Evolutionary conservation across 1,140 invertebrate species (phyloP), one percentile per base, ranked within the genome.

Genomic region (Pantala flavescens): DNA sequence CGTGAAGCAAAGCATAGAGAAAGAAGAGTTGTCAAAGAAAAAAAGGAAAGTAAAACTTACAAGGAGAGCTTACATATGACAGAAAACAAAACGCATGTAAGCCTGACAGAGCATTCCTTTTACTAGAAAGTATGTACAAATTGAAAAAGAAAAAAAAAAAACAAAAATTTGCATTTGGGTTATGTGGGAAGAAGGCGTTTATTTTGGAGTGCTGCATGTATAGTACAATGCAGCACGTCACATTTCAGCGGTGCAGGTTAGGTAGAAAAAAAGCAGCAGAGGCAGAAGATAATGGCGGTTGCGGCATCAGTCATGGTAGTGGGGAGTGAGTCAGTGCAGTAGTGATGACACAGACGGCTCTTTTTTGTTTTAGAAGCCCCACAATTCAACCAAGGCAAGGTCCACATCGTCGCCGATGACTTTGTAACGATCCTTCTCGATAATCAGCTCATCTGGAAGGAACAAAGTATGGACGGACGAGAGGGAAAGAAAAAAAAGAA

Each of bases 371-470:
- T 90, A 93, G 80, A 90, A 90, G 82, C 89, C 90, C 86, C 97
- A 97, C 84, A 99, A 90, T 85, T 99, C 97, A 82, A 95, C 91
- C 88, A 99, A 98, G 79, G 97, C 97, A 81, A 91, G 91, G 86
- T 99, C 97, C 88, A 99, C 89, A 85, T 99, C 97, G 88, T 99
- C 97, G 84, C 95, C 97, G 86, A 99, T 98, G 84, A 94, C 91
- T 88, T 98, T 99, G 93, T 98, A 99, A 84, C 96, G 96, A 87
- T 99, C 97, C 89, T 99, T 99, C 85, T 98, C 96, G 81, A 91
- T 90, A 81, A 99, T 94, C 85, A 99, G 90, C 85, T 99, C 97
- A 91, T 99, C 97, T 99, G 91, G 79, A 91, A 87, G 81, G 70
- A 71, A 43, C 16, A 73, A 71, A 28, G 43, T 16, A 75, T 19